phyloP scores from a whole-genome alignment of 2,888 invertebrate genomes.

The Polymixis flavicincta region DNA sequence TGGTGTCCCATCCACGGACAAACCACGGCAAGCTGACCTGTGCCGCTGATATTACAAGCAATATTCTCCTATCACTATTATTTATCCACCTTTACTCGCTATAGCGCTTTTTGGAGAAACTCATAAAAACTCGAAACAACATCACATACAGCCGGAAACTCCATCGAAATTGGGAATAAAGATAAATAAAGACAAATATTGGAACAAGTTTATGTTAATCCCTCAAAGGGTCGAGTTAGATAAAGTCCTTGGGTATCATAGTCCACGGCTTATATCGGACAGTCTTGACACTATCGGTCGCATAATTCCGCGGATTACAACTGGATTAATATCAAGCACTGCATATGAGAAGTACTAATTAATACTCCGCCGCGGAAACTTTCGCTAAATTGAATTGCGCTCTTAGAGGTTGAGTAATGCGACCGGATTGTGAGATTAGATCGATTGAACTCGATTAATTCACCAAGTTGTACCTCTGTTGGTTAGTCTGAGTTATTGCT shows the following conservation, averaged over 20 bases:
- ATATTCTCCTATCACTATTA: not conserved
- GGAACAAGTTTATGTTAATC: slow-evolving; percentile 85
- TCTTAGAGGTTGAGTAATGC: slow-evolving; percentile 61
- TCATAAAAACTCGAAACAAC: slow-evolving; percentile 49
- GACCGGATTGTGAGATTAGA: slow-evolving; percentile 66
- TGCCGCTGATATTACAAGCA: not conserved
- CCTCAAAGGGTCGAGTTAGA: slow-evolving; percentile 85
- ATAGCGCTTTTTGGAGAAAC: not conserved
- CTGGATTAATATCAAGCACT: slow-evolving; percentile 79
- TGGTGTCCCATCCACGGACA: too few species aligned
- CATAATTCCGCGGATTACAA: slow-evolving; percentile 83
- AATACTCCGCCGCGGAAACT: slow-evolving; percentile 73
- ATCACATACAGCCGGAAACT: slow-evolving; percentile 63
- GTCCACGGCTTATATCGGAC: slow-evolving; percentile 81
- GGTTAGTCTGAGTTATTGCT: slow-evolving; percentile 57
- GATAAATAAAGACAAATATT: slow-evolving; percentile 84
- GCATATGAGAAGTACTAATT: slow-evolving; percentile 78
- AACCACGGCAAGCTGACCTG: too few species aligned
- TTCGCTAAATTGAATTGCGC: slow-evolving; percentile 66
- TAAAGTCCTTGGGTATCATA: slow-evolving; percentile 83
- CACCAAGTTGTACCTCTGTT: slow-evolving; percentile 59
- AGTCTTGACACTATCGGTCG: slow-evolving; percentile 83
- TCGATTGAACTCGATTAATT: slow-evolving; percentile 69
- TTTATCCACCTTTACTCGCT: not conserved
- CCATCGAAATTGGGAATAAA: slow-evolving; percentile 74